phyloP scores from a whole-genome alignment of 2,113 vertebrate genomes.

The Limanda limanda region DNA sequence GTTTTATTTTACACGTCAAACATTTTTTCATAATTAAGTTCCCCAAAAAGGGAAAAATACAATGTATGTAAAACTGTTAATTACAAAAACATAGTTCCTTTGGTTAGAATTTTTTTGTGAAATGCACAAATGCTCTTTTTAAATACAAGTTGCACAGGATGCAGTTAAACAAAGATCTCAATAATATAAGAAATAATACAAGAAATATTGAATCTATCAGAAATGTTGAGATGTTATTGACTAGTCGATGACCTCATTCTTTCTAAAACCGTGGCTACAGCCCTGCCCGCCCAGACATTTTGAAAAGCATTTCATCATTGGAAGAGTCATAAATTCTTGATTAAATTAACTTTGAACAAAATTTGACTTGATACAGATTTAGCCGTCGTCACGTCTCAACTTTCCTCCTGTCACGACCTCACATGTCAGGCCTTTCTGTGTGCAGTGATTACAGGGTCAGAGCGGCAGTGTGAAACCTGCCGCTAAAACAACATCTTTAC shows the following conservation, averaged over 20 bases:
- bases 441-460: background rate
- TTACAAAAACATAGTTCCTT: too few species aligned
- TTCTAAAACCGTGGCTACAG: background rate
- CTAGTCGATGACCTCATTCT: background rate
- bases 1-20: background rate
- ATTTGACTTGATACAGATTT: too few species aligned
- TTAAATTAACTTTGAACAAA: background rate
- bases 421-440: background rate
- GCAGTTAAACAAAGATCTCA: background rate
- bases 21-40: background rate
- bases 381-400: background rate
- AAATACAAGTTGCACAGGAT: background rate
- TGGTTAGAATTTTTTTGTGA: background rate
- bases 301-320: too few species aligned
- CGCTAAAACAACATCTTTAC: slow-evolving; percentile 35
- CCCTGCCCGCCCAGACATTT: background rate
- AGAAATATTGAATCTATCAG: background rate
- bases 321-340: background rate
- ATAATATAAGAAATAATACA: background rate
- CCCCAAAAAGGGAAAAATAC: too few species aligned
- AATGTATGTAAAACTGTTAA: background rate
- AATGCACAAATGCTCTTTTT: background rate
- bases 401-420: background rate
- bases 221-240: background rate
- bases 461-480: slow-evolving; percentile 34